These are phyloP conservation scores for Phortica variegata DNA, from an alignment of 1,140 invertebrate genomes.

Conservation along the genomic window DNA sequence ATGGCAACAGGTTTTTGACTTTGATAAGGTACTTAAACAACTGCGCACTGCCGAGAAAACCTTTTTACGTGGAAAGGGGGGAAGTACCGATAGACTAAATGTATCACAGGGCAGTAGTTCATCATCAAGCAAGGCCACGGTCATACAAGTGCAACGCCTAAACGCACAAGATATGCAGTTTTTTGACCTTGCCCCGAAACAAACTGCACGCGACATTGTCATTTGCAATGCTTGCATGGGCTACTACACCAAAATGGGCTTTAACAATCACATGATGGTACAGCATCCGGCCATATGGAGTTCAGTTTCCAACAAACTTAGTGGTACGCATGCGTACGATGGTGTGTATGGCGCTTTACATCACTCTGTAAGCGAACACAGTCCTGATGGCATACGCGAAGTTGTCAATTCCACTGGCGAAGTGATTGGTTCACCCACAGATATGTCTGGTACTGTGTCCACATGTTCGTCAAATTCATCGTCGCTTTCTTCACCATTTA, in stretches of 20 bases:
- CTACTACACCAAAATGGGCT: constrained; percentile 45
- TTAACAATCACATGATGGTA: constrained; percentile 45
- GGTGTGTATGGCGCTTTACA: constrained; percentile 1
- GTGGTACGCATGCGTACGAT: constrained; percentile 2
- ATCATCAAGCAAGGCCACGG: constrained; percentile 5
- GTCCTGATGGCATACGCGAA: constrained; percentile 20
- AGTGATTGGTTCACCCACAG: constrained; percentile 30
- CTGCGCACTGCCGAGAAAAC: constrained; percentile 42
- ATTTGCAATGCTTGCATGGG: constrained; percentile 40
- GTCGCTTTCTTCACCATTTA: constrained; percentile 12
- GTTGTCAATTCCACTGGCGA: constrained; percentile 1
- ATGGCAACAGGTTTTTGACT: constrained; percentile 44
- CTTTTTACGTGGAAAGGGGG: constrained; percentile 34
- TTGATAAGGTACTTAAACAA: constrained; percentile 50
- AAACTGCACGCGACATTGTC: constrained; percentile 36
- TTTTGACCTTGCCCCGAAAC: constrained; percentile 48
- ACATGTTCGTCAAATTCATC: constrained; percentile 35
- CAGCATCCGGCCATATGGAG: constrained; percentile 47
- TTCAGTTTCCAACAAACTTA: constrained; percentile 35
- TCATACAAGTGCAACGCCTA: constrained; percentile 41
- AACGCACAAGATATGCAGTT: constrained; percentile 44
- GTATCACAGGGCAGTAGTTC: background rate
- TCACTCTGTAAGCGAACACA: constrained; percentile 15
- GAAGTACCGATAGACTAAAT: background rate
- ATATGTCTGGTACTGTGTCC: constrained; percentile 31